Percentiles rank a stretch among this genome's conserved stretches.
phyloP scores from a whole-genome alignment of 1,140 invertebrate genomes.

The Calycopis cecrops region DNA sequence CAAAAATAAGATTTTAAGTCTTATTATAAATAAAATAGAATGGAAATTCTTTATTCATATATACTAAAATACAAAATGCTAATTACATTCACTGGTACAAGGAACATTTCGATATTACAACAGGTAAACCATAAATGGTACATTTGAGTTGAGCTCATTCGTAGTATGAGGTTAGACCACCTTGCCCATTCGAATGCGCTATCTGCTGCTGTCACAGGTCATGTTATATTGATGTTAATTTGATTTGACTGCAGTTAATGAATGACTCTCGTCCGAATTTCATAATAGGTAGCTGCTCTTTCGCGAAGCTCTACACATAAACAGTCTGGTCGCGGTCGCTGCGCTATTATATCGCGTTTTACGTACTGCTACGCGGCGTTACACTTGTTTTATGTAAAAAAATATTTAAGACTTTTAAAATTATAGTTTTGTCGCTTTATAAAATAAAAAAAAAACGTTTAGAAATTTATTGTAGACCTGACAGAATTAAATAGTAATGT shows the following conservation, averaged over 20 bases:
- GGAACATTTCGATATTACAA: no score
- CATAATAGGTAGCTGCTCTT: constrained; percentile 21
- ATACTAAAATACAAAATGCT: no score
- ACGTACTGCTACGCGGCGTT: neutral
- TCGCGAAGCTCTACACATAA: neutral
- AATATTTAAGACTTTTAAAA: neutral
- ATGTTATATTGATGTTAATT: constrained; percentile 23
- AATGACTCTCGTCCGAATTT: constrained; percentile 40
- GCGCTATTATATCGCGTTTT: constrained; percentile 30
- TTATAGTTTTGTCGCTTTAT: no score
- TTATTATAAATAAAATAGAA: no score
- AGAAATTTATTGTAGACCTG: no score
- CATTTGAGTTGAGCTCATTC: no score
- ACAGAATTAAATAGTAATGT: neutral
- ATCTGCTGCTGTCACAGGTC: constrained; percentile 11
- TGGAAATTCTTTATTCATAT: no score
- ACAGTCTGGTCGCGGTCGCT: constrained; percentile 40
- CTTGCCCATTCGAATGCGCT: neutral
- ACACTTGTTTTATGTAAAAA: neutral
- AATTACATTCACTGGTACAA: no score
- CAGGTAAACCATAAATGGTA: no score
- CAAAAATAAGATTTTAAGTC: no score
- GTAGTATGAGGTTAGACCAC: no score
- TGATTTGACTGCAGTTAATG: constrained; percentile 38
- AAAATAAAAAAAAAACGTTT: no score